Evolutionary conservation across 2,113 vertebrate species (phyloP).

Genomic region (Silurus meridionalis): DNA sequence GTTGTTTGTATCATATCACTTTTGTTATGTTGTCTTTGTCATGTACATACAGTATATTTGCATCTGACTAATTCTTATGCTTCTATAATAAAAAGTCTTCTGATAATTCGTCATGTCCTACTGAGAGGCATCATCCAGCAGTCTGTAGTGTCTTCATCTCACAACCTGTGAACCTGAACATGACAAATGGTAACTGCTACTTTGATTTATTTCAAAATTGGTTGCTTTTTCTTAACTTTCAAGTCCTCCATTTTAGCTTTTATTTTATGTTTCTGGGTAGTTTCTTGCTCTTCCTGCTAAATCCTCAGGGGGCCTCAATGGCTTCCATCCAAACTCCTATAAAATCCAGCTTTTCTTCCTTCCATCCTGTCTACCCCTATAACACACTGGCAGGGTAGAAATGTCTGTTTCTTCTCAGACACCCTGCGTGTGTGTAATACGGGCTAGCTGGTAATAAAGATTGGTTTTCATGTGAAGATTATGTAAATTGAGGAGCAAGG

Average conservation of each 20-base stretch:
- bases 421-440: background rate
- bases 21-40: background rate
- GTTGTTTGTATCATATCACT: background rate
- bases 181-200: conserved; percentile 19
- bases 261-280: background rate
- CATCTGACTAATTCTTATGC: background rate
- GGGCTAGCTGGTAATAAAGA: background rate
- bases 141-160: background rate
- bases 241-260: background rate
- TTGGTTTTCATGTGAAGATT: background rate
- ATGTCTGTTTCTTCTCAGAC: background rate
- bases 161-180: background rate
- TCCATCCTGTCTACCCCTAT: conserved; percentile 4
- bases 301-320: conserved; percentile 28
- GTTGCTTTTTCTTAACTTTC: background rate
- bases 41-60: background rate
- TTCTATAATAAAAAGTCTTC: conserved; percentile 48
- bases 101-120: conserved; percentile 37
- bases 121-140: conserved; percentile 9
- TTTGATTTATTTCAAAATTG: background rate
- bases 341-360: background rate
- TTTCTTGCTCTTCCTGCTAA: conserved; percentile 26
- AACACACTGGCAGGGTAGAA: background rate
- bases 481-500: background rate
- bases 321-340: conserved; percentile 5